Evolutionary conservation across 1,140 invertebrate species (phyloP), one percentile per base, ranked within the genome.

Genomic region (Trichonephila clavipes): DNA sequence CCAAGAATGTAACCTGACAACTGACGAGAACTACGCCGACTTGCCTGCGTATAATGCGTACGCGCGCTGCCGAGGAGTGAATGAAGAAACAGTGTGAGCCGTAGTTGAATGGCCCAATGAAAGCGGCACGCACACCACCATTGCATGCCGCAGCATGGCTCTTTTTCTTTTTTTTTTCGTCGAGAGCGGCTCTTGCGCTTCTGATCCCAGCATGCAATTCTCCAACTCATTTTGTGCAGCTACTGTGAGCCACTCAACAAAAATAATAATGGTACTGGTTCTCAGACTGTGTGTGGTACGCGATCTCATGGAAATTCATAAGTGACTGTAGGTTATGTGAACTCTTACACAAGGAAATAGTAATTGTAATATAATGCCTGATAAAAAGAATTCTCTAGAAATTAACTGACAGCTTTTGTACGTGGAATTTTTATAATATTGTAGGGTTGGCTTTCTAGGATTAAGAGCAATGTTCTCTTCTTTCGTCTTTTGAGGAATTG

Each of bases 1-100:
- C 51, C 69, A 90, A 82, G 89, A 90, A 90, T 90, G 89, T 72
- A 34, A 72, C 44, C 34, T 62, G 72, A 90, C 89, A 18, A 72
- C 88, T 66, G 40, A 21, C 61, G 87, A 64, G 62, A 19, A 64
- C 62, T 64, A 64, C 62, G 62, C 62, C 62, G 62, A 64, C 62
- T 64, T 64, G 18, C 34, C 34, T 40, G 34, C 2, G 34, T 40
- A 40, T 16, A 64, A 64, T 64, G 62, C 62, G 62, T 64, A 64
- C 62, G 62, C 62, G 14, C 62, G 19, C 3, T 64, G 16, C 16
- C 6, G 18, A 64, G 62, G 62, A 64, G 62, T 64, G 62, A 64
- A 64, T 64, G 62, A 16, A 16, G 62, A 64, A 64, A 64, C 62
- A 64, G 62, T 64, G 62, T 64, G 62, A 64, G 1, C 5, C 62